phyloP scores from a whole-genome alignment of 2,113 vertebrate species.

The Ascaphus truei region DNA sequence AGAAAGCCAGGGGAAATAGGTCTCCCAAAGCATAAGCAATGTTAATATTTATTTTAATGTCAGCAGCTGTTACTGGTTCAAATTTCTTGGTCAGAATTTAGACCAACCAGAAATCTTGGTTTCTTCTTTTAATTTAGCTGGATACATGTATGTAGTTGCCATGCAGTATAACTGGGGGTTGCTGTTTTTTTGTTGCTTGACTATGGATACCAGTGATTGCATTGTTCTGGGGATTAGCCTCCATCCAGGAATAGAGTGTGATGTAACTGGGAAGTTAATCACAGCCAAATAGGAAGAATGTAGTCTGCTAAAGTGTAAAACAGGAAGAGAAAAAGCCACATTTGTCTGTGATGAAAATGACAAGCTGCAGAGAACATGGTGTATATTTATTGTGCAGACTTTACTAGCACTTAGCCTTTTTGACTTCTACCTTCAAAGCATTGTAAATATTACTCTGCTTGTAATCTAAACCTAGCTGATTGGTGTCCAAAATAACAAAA shows the following conservation, averaged over 20 bases:
- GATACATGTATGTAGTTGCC: not conserved
- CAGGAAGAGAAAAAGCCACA: not conserved
- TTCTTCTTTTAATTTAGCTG: not conserved
- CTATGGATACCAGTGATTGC: not conserved
- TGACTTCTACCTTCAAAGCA: constrained; percentile 13
- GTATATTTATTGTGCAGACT: constrained; percentile 20
- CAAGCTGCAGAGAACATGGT: not conserved
- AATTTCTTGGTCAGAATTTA: too few relatives aligned
- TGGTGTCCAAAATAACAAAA: constrained; percentile 26
- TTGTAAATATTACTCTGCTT: constrained; percentile 16
- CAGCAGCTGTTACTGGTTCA: too few relatives aligned
- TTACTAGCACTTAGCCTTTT: not conserved
- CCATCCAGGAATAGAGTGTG: not conserved
- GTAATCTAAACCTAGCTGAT: constrained; percentile 21
- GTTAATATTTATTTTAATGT: too few relatives aligned
- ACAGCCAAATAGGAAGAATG: not conserved
- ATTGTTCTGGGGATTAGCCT: not conserved
- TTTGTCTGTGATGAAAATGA: not conserved
- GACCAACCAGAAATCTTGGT: not conserved
- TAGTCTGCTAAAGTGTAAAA: constrained; percentile 2
- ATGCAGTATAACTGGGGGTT: not conserved
- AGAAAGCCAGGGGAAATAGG: too few relatives aligned
- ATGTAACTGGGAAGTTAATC: not conserved
- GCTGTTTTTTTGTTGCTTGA: not conserved
- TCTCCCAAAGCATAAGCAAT: too few relatives aligned